These are phyloP conservation scores for Loripinus fragilis DNA, from an alignment of 2,888 invertebrate species.

Conservation along the genomic window DNA sequence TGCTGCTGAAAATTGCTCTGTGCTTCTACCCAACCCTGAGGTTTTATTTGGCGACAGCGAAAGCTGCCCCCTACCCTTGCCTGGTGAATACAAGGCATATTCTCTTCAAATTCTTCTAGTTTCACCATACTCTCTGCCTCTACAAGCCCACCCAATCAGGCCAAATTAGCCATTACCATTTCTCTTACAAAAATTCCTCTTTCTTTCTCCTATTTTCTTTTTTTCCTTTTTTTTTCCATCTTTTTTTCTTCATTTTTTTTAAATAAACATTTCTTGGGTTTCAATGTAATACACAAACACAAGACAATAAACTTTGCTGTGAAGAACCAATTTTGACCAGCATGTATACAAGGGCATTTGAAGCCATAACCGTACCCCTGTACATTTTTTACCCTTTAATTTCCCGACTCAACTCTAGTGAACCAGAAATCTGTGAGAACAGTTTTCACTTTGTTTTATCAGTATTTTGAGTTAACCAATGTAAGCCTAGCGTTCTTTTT, in stretches of 20 bases:
- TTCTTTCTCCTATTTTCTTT: not conserved
- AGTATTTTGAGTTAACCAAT: no score
- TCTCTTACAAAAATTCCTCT: not conserved
- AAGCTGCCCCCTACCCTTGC: not conserved
- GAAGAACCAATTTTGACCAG: no score
- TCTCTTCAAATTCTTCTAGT: not conserved
- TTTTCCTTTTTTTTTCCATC: not conserved
- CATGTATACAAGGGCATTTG: no score
- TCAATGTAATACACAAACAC: no score
- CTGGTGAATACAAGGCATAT: constrained; percentile 4
- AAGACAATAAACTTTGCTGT: no score
- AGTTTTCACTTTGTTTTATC: no score
- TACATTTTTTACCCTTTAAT: no score
- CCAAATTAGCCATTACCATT: not conserved
- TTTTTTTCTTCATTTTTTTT: constrained; percentile 11
- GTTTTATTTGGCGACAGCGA: not conserved
- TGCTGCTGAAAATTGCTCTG: constrained; percentile 57
- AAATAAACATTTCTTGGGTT: not conserved
- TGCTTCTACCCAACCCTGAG: constrained; percentile 36
- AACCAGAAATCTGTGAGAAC: no score
- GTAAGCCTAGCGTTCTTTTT: no score
- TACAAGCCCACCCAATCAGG: constrained; percentile 3
- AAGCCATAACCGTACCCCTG: no score
- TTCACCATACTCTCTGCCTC: constrained; percentile 5
- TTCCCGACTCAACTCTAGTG: no score